Evolutionary conservation across 2,888 invertebrate species (phyloP), one percentile per base, ranked within the genome.

Genomic region (Cryptophagus acutangulus): DNA sequence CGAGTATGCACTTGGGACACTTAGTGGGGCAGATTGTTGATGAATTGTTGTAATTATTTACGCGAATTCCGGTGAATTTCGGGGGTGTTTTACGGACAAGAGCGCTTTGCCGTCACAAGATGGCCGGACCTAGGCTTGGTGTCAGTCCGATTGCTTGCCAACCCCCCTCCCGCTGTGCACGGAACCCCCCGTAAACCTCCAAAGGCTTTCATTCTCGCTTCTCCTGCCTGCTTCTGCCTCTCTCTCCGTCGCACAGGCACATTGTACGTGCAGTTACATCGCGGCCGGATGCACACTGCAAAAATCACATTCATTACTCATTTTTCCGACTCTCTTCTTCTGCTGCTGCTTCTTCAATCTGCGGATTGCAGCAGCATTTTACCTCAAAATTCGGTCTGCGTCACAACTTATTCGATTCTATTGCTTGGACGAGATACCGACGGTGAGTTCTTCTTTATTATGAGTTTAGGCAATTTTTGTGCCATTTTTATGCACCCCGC

Each of bases 61-160:
- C 44, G 43, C 43, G 47, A 45, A 49, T 50, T 53, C 43, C 38
- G 40, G n/a, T 40, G 42, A 43, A 46, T 49, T 49, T 46, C 41
- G 48, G 48, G 48, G 48, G 54, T 62, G 62, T 65, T 66, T 65
- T 58, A 59, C 62, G 61, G 62, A 61, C 63, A 59, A 61, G 63
- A 62, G 59, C 64, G 65, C 61, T 62, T 63, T 57, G 61, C 63
- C 65, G 66, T 69, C 65, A 69, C 69, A 69, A 69, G 68, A 70
- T 69, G 70, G 68, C 69, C 68, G 69, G 68, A 68, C 68, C 67
- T 67, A 67, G 67, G 67, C 68, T 69, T 69, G 69, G 69, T 66
- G 65, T 65, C 64, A 65, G 66, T 65, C 65, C 65, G 63, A 66
- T 66, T 65, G 64, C 65, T 58, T 62, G 72, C 72, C 60, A 62